Base-by-base conservation (phyloP, 2,113 vertebrate genomes). In the Xiphophorus hellerii region DNA sequence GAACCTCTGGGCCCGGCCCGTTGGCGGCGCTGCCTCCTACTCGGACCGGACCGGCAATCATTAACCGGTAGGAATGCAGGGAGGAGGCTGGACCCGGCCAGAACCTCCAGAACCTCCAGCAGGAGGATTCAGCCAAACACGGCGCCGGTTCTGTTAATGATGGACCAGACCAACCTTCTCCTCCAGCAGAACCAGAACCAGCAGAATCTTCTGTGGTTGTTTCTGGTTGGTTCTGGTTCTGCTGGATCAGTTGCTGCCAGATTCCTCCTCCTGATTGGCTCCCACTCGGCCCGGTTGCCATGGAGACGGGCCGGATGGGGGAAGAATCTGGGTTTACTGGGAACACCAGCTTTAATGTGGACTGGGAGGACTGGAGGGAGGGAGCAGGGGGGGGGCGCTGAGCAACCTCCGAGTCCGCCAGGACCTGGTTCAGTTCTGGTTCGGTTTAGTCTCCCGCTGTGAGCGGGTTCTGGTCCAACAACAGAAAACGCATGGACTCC, bases 41-140 rank as follows among this genome's bases (percentile, higher is more conserved):
- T 77, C 78, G 88, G 81, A 88, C 90, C 90, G 88, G 82, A 94
- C 91, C 66, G 88, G 95, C 92, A 95, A 92, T 94, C 88, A 94
- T 95, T 95, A 96, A 95, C 94, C 90, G 89, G 83, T 89, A 95
- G 93, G 94, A 95, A 96, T 94, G 94, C 44, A 48, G 44, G 44
- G 44, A 48, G 44, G 44, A 48, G 44, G 20, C 14, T 4, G 39
- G 48, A 51, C 48, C 48, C 48, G 20, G 17, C 5, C 20, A 51
- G 48, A 42, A 39, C 37, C 37, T 31, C 31, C 31, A 31, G 31
- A 31, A 37, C 35, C 35, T 37, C 35, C 35, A 37, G 35, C 35
- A 10, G 51, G 25, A 58, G 11, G 17, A 9, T 22, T 48, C 51
- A 58, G 51, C 9, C 22, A 58, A 25, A 20, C 22, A 58, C 22